Percentiles rank a stretch among this genome's conserved stretches.
Evolutionary conservation across 2,113 vertebrate species (phyloP).

Genomic region (Haemorhous mexicanus): DNA sequence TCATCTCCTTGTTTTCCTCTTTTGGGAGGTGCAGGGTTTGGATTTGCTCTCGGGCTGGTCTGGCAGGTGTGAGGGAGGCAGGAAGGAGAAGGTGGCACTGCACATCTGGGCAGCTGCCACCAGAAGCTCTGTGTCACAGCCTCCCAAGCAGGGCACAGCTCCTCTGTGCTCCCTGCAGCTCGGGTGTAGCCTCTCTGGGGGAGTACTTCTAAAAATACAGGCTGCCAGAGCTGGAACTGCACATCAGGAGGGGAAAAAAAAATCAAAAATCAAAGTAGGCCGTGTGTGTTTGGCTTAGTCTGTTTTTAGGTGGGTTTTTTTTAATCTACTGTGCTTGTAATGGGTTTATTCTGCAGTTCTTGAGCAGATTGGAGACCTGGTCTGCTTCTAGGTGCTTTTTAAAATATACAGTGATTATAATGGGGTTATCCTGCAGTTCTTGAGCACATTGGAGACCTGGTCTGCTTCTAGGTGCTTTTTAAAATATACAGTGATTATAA

Average conservation of each 20-base stretch:
- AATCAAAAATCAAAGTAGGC: background rate
- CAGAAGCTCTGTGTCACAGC: background rate
- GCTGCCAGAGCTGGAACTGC: background rate
- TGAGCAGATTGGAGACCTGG: background rate
- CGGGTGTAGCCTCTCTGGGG: background rate
- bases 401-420: background rate
- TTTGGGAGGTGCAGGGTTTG: background rate
- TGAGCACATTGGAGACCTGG: accelerated
- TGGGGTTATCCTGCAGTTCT: background rate
- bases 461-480: too few species aligned
- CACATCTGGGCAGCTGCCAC: background rate
- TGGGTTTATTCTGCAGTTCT: too few species aligned
- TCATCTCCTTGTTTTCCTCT: background rate
- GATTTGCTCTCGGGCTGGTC: background rate
- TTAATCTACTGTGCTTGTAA: background rate
- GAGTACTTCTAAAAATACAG: background rate
- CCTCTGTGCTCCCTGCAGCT: background rate
- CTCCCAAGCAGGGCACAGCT: background rate
- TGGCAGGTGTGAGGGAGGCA: background rate
- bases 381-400: background rate
- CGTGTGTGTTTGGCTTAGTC: background rate
- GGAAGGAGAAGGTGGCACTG: background rate
- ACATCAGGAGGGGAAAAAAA: background rate
- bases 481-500: too few species aligned
- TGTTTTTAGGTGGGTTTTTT: background rate